These are phyloP conservation scores for Psilanteris sp. DNA, from an alignment of 1,140 invertebrate species.

Conservation along the genomic window DNA sequence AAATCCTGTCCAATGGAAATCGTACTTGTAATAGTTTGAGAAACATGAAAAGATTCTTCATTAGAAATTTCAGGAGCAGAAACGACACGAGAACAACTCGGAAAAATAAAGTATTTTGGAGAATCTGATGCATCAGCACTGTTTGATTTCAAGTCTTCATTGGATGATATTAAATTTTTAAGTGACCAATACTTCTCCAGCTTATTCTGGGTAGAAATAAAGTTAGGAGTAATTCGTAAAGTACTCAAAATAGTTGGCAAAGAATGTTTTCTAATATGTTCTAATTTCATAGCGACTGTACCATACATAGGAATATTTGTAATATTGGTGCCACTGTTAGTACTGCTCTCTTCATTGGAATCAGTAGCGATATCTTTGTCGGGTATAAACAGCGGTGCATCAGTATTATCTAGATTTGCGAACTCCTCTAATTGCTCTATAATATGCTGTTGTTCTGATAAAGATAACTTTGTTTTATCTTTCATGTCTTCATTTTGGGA, in stretches of 20 bases:
- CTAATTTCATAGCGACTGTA: conserved; percentile 55
- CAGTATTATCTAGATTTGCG: conserved; percentile 78
- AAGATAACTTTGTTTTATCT: conserved; percentile 73
- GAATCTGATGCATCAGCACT: conserved; percentile 46
- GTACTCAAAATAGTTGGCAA: conserved; percentile 68
- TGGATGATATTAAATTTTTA: conserved; percentile 69
- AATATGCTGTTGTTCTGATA: conserved; percentile 81
- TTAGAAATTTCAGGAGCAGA: conserved; percentile 70
- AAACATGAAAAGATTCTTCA: conserved; percentile 55
- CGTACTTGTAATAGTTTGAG: conserved; percentile 64
- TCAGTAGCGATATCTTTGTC: conserved; percentile 61
- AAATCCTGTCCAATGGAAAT: conserved; percentile 62
- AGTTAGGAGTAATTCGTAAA: conserved; percentile 58
- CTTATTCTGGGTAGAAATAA: conserved; percentile 65
- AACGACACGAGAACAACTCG: conserved; percentile 66
- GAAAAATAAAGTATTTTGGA: conserved; percentile 68
- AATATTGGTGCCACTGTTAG: conserved; percentile 41
- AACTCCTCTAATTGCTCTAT: conserved; percentile 82
- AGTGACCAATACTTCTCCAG: conserved; percentile 72
- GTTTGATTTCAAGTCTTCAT: conserved; percentile 55
- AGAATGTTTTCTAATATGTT: conserved; percentile 68
- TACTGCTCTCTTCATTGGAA: conserved; percentile 56
- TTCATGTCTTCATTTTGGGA: conserved; percentile 7
- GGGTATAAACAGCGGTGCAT: conserved; percentile 73
- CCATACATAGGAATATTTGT: conserved; percentile 28